These are phyloP conservation scores for Apamea monoglypha DNA, from an alignment of 2,888 invertebrate genomes.

Conservation along the genomic window DNA sequence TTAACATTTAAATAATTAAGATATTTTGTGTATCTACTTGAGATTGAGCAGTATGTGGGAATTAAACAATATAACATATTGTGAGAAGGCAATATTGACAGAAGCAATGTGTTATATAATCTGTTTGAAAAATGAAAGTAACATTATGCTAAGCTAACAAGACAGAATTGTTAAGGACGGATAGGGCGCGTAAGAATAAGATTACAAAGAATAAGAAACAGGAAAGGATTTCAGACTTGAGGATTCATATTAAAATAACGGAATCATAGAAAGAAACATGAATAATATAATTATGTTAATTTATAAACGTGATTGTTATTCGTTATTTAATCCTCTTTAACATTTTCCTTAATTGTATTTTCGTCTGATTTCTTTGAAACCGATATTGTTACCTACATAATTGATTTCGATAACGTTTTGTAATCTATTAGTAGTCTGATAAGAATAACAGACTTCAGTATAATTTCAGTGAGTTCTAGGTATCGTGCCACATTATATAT, in stretches of 20 bases:
- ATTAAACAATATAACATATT: conserved; percentile 10
- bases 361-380: conserved; percentile 23
- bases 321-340: neutral
- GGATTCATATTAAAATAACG: neutral
- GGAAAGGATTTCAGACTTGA: neutral
- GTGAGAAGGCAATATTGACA: conserved; percentile 21
- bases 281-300: neutral
- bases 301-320: neutral
- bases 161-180: neutral
- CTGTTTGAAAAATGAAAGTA: neutral
- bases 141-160: neutral
- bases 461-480: neutral
- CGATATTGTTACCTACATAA: neutral
- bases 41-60: neutral
- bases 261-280: conserved; percentile 2
- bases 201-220: conserved; percentile 1
- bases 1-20: neutral
- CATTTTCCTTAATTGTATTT: conserved; percentile 16
- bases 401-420: conserved; percentile 18
- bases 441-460: conserved; percentile 13
- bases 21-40: neutral
- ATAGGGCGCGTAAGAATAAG: neutral
- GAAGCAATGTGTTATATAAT: neutral
- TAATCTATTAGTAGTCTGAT: conserved; percentile 23
- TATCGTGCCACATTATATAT: neutral